Evolutionary conservation across 2,113 vertebrate genomes (phyloP).

Genomic region (Andinoacara biseriatus): DNA sequence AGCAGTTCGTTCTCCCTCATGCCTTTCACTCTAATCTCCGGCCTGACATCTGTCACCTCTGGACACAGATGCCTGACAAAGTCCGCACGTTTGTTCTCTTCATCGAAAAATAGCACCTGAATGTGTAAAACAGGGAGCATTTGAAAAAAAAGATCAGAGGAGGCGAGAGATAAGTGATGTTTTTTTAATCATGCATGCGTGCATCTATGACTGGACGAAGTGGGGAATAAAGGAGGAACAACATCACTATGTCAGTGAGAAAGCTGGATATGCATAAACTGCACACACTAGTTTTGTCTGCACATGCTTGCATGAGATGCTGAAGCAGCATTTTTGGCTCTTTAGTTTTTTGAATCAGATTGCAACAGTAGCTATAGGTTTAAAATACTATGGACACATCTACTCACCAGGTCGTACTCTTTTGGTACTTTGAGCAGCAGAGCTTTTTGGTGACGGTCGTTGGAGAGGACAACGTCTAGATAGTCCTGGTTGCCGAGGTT

Average conservation of each 20-base stretch:
- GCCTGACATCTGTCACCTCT: slow-evolving; percentile 51
- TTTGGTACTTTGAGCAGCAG: slow-evolving; percentile 92
- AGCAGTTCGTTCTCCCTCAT: slow-evolving; percentile 85
- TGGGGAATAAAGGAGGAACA: neutral
- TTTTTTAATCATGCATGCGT: slow-evolving; percentile 30
- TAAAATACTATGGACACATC: neutral
- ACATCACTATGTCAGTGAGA: neutral
- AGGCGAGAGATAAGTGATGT: slow-evolving; percentile 10
- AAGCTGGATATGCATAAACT: neutral
- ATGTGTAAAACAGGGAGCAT: neutral
- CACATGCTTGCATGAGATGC: neutral
- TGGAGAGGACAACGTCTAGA: slow-evolving; percentile 84
- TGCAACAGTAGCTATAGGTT: neutral
- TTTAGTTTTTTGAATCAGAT: neutral
- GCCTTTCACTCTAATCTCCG: slow-evolving; percentile 74
- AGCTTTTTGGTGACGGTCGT: slow-evolving; percentile 75
- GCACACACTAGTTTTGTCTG: neutral
- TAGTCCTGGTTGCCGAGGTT: slow-evolving; percentile 74
- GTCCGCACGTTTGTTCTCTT: slow-evolving; percentile 78
- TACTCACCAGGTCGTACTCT: slow-evolving; percentile 92
- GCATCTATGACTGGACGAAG: neutral
- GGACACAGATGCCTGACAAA: slow-evolving; percentile 79
- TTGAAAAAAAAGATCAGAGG: neutral
- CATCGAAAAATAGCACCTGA: slow-evolving; percentile 90
- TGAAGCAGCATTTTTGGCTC: neutral